Evolutionary conservation across 2,797 vertebrate genomes (phyloP), one percentile per base, ranked within the genome.

Genomic region (Triplophysa yarkandensis): DNA sequence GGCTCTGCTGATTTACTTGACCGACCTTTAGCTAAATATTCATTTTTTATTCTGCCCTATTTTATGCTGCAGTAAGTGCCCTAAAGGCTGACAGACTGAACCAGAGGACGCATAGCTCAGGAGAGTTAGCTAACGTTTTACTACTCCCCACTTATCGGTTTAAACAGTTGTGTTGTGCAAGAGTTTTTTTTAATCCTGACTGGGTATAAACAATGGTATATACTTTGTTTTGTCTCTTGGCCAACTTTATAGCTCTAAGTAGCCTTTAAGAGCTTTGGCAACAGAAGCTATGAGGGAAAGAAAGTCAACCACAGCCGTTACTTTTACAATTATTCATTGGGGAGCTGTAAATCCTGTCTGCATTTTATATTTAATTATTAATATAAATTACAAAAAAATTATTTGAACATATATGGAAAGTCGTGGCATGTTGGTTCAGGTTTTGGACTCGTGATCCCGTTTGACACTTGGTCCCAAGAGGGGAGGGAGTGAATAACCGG

Each of bases 261-360:
- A 52, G 52, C 77, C 66, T 68, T 78, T 28, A 67, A 67, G 69
- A 81, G 70, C 44, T 77, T 78, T 83, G 69, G 70, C 78, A 78
- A 58, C 62, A 34, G 44, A 61, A 25, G 48, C 16, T 52, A 70
- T 71, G 70, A 80, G 68, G 76, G 66, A 2, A 36, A 57, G 68
- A 79, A 71, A 60, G 69, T 58, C 21, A 70, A 55, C 55, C 77
- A 77, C 83, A 4, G 76, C 78, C 78, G 81, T 88, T 78, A 77
- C 66, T 73, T 67, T 75, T 54, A 74, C 83, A 85, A 87, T 89
- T 86, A 86, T 83, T 77, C 80, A 43, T 79, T 83, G 34, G 48
- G 54, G 48, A 55, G 55, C 63, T 61, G 46, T 39, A 61, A 52
- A 39, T 66, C 19, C 77, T 85, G 83, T 87, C 79, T 78, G 77